phyloP scores from a whole-genome alignment of 2,888 invertebrate genomes.

The Nephrotoma guestfalica region DNA sequence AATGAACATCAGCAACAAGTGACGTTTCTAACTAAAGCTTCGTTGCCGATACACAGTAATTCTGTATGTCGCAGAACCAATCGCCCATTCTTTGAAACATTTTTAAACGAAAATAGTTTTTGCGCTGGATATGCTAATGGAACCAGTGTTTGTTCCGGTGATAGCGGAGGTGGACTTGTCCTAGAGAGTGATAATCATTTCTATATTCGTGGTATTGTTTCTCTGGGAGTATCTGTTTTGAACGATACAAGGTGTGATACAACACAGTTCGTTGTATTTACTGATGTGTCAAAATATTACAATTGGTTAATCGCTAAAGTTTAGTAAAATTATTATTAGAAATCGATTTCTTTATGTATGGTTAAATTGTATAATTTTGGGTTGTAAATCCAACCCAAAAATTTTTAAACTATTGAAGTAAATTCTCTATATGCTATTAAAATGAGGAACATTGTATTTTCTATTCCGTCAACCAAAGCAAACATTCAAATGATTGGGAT shows the following conservation, averaged over 20 bases:
- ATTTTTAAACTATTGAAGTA: no score
- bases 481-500: no score
- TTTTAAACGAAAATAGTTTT: constrained; percentile 9
- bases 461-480: no score
- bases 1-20: constrained; percentile 16
- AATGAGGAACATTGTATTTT: no score
- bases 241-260: constrained; percentile 32
- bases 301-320: constrained; percentile 19
- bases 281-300: constrained; percentile 27
- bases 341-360: no score
- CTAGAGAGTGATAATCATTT: constrained; percentile 16
- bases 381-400: no score
- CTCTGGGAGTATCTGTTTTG: constrained; percentile 10
- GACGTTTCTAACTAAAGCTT: constrained; percentile 17
- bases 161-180: constrained; percentile 36
- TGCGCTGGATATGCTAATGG: constrained; percentile 14
- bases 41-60: constrained; percentile 23
- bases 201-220: constrained; percentile 13
- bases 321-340: no score
- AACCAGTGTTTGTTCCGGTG: constrained; percentile 37
- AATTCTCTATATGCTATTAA: no score
- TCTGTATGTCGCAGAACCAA: constrained; percentile 18
- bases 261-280: constrained; percentile 32
- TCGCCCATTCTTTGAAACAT: constrained; percentile 11
- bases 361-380: no score